phyloP scores from a whole-genome alignment of 2,113 vertebrate genomes.

The Lycocorax pyrrhopterus region DNA sequence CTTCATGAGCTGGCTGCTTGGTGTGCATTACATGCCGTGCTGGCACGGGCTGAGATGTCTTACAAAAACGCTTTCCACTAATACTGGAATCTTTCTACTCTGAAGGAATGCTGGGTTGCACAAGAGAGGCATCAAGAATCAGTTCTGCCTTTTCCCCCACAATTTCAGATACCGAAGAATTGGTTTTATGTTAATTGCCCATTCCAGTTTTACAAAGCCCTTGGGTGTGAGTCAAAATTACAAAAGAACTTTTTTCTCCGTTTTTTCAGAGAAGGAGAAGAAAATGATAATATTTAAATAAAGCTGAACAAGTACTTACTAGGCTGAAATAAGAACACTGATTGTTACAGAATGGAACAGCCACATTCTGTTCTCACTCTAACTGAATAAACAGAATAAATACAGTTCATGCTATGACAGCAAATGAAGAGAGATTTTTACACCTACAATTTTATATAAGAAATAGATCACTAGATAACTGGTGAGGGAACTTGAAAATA shows the following conservation, averaged over 20 bases:
- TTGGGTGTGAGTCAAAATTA: background rate
- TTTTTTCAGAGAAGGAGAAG: background rate
- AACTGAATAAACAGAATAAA: background rate
- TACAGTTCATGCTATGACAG: background rate
- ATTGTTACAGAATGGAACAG: background rate
- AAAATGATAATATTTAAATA: background rate
- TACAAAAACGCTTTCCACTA: constrained; percentile 55
- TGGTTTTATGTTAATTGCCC: constrained; percentile 13
- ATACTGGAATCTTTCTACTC: constrained; percentile 39
- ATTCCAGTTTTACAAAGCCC: constrained; percentile 16
- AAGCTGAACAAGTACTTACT: background rate
- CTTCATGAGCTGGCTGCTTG: constrained; percentile 43
- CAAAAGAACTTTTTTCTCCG: background rate
- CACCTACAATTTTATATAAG: background rate
- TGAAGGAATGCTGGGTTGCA: constrained; percentile 35
- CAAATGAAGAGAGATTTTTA: background rate
- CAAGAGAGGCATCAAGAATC: constrained; percentile 40
- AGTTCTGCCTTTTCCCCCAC: background rate
- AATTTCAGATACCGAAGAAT: constrained; percentile 8
- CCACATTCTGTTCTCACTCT: background rate
- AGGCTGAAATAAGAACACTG: background rate
- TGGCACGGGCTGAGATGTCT: constrained; percentile 22
- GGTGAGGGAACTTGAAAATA: background rate
- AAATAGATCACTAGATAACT: background rate
- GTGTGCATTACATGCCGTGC: constrained; percentile 46